These are phyloP conservation scores for Urechis unicinctus DNA, from an alignment of 2,888 invertebrate genomes.

Conservation along the genomic window DNA sequence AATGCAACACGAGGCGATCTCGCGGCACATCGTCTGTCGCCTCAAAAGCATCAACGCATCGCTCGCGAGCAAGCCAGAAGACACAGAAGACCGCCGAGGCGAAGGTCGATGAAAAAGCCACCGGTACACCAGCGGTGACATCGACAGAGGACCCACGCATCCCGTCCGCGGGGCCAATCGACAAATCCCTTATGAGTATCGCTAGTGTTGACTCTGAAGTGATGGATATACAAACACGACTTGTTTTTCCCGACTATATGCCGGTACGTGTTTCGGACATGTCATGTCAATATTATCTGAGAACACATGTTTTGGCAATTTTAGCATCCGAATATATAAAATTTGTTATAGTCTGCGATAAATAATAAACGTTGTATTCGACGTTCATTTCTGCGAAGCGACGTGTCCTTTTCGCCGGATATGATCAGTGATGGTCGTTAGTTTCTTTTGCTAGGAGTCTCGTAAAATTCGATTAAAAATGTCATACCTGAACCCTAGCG, in stretches of 20 bases:
- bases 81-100: neutral
- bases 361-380: neutral
- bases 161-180: neutral
- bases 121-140: neutral
- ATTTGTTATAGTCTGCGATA: neutral
- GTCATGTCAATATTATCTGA: too few relatives aligned
- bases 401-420: too few relatives aligned
- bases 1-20: neutral
- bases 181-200: slow-evolving; percentile 6
- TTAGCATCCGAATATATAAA: too few relatives aligned
- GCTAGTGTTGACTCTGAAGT: slow-evolving; percentile 34
- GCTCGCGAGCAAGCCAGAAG: neutral
- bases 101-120: too few relatives aligned
- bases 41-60: neutral
- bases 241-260: slow-evolving; percentile 36
- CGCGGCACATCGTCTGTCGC: neutral
- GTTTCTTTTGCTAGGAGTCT: too few relatives aligned
- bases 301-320: too few relatives aligned
- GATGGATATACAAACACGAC: slow-evolving; percentile 36
- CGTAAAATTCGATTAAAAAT: too few relatives aligned
- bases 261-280: too few relatives aligned
- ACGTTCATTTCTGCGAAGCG: too few relatives aligned
- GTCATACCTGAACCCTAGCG: too few relatives aligned
- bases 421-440: too few relatives aligned
- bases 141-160: neutral